Evolutionary conservation across 64 coral and sea anemone species (phyloP), one percentile per base, ranked within the genome.

Genomic region (Hydrozoanthus tunicans): DNA sequence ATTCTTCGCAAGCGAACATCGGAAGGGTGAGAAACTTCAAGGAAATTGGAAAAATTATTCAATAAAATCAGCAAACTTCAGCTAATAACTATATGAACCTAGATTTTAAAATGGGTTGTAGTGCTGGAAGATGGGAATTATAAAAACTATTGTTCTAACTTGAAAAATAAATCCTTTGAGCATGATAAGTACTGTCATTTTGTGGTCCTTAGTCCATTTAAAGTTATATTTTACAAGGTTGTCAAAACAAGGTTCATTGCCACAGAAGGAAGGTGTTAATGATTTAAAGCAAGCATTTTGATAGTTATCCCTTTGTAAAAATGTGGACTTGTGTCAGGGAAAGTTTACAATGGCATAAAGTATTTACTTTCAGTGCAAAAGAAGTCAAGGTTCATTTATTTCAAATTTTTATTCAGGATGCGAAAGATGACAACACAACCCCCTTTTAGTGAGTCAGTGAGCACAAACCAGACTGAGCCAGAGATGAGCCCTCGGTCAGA

Each of bases 1-100:
- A 96, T 96, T 71, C 89, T 96, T 12, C 95, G 95, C 6, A 96
- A 96, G 32, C 67, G 95, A 72, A 92, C 95, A 68, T 96, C 95
- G 53, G 95, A 96, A 85, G 95, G 95, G 95, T 96, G 70, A 89
- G 92, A 78, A 14, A 71, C 8, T 59, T 51, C 5, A 26, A 8
- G 3, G 53, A 43, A 43, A 51, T 51, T 76, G 9, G 72, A 12
- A 76, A 3, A 76, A 43, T 43, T 43, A 43, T 43, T 0, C 32
- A 43, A 1, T 43, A 43, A 43, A 43, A 43, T 2, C 0, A 2
- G 32, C 32, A 43, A 43, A 2, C 32, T 2, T 43, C 32, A 43
- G 32, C 32, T 2, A 43, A 43, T 43, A 2, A 43, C 32, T 43
- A 43, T 43, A 43, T 43, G 32, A 43, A 43, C 32, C 32, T 43